A percentile compares a stretch with the other conserved stretches of the same genome.
These are phyloP conservation scores for Pomacea maculata DNA, from an alignment of 1,140 invertebrate species.

Conservation along the genomic window DNA sequence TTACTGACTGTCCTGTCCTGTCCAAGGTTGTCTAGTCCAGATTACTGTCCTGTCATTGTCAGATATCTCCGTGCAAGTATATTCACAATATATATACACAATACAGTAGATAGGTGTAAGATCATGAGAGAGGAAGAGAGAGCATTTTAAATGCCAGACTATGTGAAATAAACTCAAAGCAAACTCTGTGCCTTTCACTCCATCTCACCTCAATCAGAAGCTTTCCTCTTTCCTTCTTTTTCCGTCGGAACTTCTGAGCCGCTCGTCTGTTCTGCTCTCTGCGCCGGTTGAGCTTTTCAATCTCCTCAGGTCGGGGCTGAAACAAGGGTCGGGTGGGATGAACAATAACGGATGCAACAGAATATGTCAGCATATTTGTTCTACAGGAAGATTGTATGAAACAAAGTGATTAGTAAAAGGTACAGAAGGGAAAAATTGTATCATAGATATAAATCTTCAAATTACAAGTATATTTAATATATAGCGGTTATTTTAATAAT, in stretches of 20 bases:
- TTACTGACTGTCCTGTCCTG: no score
- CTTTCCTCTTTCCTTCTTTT: slow-evolving; percentile 40
- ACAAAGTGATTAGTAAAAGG: background rate
- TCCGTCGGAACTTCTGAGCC: slow-evolving; percentile 44
- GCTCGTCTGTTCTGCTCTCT: slow-evolving; percentile 47
- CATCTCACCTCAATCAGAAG: slow-evolving; percentile 37
- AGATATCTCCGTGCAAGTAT: background rate
- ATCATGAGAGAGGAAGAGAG: background rate
- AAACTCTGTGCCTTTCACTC: no score
- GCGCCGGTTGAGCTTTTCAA: slow-evolving; percentile 39
- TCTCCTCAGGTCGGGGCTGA: slow-evolving; percentile 45
- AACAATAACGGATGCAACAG: background rate
- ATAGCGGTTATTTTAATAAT: no score
- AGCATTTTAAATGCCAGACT: background rate
- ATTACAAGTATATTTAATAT: no score
- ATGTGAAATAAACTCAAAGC: no score
- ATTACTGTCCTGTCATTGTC: background rate
- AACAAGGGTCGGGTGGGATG: background rate
- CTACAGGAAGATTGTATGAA: background rate
- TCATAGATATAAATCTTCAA: background rate
- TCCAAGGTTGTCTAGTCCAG: no score
- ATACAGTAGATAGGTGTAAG: background rate
- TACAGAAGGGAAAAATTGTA: background rate
- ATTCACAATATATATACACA: background rate
- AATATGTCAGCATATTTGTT: background rate